Evolutionary conservation across 23 tunicate genomes (phyloP), one percentile per base, ranked within the genome.

Genomic region (Phallusia fumigata): DNA sequence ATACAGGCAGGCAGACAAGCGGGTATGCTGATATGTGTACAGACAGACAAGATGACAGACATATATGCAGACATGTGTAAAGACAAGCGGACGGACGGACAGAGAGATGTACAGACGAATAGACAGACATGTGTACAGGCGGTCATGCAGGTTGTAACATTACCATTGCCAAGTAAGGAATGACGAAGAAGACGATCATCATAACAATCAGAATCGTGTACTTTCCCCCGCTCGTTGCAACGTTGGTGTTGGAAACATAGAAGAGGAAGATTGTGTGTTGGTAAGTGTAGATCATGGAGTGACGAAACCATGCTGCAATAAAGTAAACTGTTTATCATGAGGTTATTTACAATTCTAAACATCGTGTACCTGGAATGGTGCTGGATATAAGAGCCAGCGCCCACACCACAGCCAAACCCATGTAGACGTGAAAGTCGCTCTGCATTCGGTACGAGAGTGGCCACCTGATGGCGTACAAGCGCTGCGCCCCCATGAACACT

Each of bases 301-400:
- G 5, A 28, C 11, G 44, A 33, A 74, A 74, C 77, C 77, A 74
- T 19, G 40, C 77, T 74, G 77, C 8, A 74, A 74, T 21, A 74
- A 74, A 28, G 35, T 6, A 6, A 74, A 74, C n/a, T n/a, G n/a
- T n/a, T n/a, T n/a, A n/a, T n/a, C n/a, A n/a, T n/a, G n/a, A n/a
- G n/a, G n/a, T n/a, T n/a, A n/a, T n/a, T n/a, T n/a, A n/a, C n/a
- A n/a, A n/a, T n/a, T n/a, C n/a, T n/a, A n/a, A n/a, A n/a, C n/a
- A n/a, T n/a, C n/a, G n/a, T n/a, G 13, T 85, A 85, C 83, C 69
- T 36, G 88, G 88, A 6, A 85, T 45, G 0, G 88, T 78, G 3
- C 82, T 32, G 19, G 88, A 35, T 5, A 64, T 31, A 32, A 85
- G 45, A 31, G 88, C 83, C 16, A 79, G 32, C 0, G 30, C 30